These are phyloP conservation scores for Enteromius paludinosus DNA, from an alignment of 2,797 vertebrate species.

Conservation along the genomic window DNA sequence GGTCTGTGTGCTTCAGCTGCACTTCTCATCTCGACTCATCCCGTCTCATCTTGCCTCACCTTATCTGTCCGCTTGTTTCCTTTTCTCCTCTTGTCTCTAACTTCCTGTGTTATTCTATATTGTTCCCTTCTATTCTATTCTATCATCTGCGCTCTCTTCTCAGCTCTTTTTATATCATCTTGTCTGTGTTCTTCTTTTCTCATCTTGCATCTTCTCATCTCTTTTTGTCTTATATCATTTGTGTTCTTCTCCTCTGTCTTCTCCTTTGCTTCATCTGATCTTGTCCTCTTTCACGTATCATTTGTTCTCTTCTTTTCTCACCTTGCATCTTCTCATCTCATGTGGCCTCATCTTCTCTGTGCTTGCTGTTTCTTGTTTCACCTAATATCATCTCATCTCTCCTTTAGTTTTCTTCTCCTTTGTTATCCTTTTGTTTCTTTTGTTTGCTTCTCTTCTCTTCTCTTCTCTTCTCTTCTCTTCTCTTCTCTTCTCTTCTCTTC, in stretches of 20 bases:
- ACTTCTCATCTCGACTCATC: not conserved
- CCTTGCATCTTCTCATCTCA: not conserved
- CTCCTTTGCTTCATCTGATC: not conserved
- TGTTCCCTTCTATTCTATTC: not conserved
- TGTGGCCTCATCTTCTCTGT: not conserved
- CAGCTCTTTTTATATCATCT: not conserved
- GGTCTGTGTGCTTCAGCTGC: conserved; percentile 74
- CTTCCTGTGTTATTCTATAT: not conserved
- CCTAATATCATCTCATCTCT: not conserved
- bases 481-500: not conserved
- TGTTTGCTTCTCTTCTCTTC: not conserved
- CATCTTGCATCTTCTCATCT: not conserved
- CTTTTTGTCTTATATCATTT: not conserved
- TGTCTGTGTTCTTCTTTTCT: not conserved
- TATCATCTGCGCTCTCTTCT: not conserved
- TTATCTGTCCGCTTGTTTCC: not conserved
- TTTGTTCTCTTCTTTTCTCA: not conserved
- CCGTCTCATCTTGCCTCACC: not conserved
- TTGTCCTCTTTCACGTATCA: not conserved
- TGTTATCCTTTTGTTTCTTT: not conserved
- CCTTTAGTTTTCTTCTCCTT: not conserved
- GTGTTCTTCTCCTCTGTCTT: not conserved
- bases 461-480: not conserved
- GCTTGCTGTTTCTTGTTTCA: not conserved
- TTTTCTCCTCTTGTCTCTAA: not conserved